phyloP scores from a whole-genome alignment of 1,140 invertebrate genomes.

The Magallana gigas region DNA sequence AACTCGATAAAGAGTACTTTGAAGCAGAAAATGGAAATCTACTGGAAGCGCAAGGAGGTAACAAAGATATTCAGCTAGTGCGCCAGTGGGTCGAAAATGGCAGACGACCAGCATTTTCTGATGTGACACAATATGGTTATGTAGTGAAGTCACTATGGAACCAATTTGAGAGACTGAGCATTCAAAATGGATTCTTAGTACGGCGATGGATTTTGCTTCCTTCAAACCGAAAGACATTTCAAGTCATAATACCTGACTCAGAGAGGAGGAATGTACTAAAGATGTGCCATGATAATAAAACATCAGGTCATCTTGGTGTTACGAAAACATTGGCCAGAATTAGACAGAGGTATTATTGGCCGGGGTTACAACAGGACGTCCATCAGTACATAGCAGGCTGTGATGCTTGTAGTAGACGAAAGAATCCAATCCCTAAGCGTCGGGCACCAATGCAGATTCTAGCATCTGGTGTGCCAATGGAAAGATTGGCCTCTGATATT shows the following conservation, averaged over 20 bases:
- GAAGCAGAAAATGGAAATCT: too few relatives aligned
- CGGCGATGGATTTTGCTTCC: slow-evolving; percentile 52
- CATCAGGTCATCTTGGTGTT: too few relatives aligned
- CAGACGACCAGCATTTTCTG: neutral
- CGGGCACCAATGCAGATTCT: slow-evolving; percentile 34
- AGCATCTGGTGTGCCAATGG: slow-evolving; percentile 6
- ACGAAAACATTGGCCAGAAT: too few relatives aligned
- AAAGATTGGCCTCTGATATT: slow-evolving; percentile 27
- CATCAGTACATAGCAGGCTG: neutral
- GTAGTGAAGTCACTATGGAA: slow-evolving; percentile 38
- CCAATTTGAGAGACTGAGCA: slow-evolving; percentile 21
- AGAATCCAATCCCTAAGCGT: neutral
- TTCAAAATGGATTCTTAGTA: neutral
- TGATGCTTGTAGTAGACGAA: neutral
- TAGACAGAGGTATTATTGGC: neutral
- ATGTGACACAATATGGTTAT: neutral
- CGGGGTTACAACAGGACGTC: slow-evolving; percentile 1
- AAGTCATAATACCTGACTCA: slow-evolving; percentile 55
- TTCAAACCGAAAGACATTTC: slow-evolving; percentile 77
- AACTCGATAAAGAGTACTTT: too few relatives aligned
- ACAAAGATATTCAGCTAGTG: too few relatives aligned
- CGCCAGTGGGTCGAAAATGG: neutral
- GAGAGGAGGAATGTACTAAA: too few relatives aligned
- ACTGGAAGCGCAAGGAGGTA: too few relatives aligned
- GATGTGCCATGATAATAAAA: too few relatives aligned